Conservation (phyloP, 2,113 vertebrate species). For the Morone chrysops region DNA sequence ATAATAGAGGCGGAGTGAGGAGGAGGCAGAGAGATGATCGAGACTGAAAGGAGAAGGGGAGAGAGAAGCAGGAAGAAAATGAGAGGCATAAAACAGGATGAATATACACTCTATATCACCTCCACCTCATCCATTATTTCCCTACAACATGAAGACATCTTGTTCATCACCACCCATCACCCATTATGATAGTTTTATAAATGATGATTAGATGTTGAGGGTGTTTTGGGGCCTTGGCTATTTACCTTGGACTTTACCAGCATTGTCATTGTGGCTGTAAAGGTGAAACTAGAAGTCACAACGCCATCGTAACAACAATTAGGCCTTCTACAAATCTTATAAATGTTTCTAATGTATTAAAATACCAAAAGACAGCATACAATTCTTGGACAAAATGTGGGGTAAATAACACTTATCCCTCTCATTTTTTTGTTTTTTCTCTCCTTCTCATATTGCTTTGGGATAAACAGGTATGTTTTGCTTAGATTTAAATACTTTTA, state of each 20-base stretch:
- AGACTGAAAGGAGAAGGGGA: neutral
- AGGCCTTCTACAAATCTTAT: neutral
- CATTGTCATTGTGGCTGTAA: neutral
- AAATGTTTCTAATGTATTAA: too few species aligned
- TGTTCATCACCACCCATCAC: neutral
- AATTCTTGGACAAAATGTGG: neutral
- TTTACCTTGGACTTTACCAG: neutral
- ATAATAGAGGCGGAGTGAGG: slow-evolving; percentile 33
- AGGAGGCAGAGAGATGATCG: slow-evolving; percentile 22
- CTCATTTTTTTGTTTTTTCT: neutral
- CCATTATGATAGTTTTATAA: neutral
- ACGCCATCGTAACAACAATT: too few species aligned
- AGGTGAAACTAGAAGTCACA: neutral
- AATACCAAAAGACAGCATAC: neutral
- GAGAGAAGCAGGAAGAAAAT: neutral
- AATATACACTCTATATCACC: neutral
- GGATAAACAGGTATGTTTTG: neutral
- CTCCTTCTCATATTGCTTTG: neutral
- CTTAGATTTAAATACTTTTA: neutral
- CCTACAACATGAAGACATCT: neutral
- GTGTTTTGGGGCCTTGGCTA: neutral
- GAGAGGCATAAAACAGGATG: neutral
- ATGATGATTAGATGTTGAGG: neutral
- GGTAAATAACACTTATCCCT: neutral
- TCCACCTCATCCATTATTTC: neutral